Base-by-base conservation (phyloP, 2,113 vertebrate species). In the Phalacrocorax brasilianus region DNA sequence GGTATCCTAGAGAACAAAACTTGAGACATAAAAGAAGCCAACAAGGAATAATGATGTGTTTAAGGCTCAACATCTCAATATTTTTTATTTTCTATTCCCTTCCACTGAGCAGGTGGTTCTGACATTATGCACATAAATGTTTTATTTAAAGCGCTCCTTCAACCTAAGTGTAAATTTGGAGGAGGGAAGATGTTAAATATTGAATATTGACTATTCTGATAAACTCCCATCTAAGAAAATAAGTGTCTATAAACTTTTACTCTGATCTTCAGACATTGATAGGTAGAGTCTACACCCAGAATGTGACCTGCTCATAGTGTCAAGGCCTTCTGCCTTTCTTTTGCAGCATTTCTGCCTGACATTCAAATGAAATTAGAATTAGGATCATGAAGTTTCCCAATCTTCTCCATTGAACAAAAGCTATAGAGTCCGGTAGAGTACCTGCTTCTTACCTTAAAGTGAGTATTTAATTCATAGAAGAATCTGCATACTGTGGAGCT, bases 111-210 rank as follows among this genome's bases (percentile, higher is more conserved):
- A 93, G 81, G 88, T 95, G 50, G 21, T 82, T 79, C 63, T 87
- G 85, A 72, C 38, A 40, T 40, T 47, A 33, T 62, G 35, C 44
- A 89, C 22, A 53, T 68, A 35, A 66, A 92, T 94, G 50, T 81
- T 96, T 96, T 84, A 85, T 92, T 95, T 88, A 61, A 91, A 96
- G 76, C 53, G n/a, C 23, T 62, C 59, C 16, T 88, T 58, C 71
- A 83, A 33, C 62, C 28, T 14, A 52, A 79, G 47, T 40, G 33
- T 63, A 80, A 96, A 80, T 90, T 89, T 78, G 24, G 62, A 6
- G 8, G 26, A 16, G 23, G 17, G 8, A 15, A 55, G 62, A 38
- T 42, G 75, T 85, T 83, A 92, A 95, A 81, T 89, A 87, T 55
- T 78, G 88, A 91, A 85, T 73, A 74, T 30, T 32, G 12, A 11